These are phyloP conservation scores for Ctenomys sociabilis DNA, from an alignment of 2,113 vertebrate genomes.

Conservation along the genomic window DNA sequence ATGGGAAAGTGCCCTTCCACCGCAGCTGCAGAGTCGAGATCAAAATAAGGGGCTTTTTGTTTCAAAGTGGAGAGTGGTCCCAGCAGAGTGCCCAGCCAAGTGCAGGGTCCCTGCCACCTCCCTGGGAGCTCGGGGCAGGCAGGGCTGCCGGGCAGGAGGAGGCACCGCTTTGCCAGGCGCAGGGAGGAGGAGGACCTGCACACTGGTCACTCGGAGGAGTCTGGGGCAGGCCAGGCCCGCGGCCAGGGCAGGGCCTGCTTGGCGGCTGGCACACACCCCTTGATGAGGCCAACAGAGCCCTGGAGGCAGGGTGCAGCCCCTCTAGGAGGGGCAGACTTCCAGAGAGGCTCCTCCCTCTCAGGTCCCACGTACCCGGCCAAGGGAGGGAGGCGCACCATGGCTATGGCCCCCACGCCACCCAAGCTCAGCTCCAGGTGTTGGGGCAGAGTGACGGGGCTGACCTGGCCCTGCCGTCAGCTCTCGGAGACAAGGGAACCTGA, in stretches of 20 bases:
- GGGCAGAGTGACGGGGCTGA: not conserved
- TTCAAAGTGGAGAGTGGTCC: fast-evolving
- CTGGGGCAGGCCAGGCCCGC: not conserved
- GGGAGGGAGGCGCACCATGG: fast-evolving
- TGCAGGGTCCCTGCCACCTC: not conserved
- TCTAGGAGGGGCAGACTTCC: not conserved
- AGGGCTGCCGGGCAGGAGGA: not conserved
- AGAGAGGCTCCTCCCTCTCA: fast-evolving
- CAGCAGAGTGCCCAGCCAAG: fast-evolving
- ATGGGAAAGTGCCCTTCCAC: not conserved
- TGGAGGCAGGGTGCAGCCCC: fast-evolving
- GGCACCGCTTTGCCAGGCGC: not conserved
- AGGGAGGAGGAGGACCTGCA: not conserved
- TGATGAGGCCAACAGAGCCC: too few relatives aligned
- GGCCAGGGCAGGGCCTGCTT: fast-evolving
- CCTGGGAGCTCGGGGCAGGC: too few relatives aligned
- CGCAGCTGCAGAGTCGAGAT: not conserved
- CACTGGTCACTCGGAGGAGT: not conserved
- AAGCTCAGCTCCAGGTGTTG: not conserved
- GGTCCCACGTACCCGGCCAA: not conserved
- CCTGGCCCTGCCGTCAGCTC: fast-evolving
- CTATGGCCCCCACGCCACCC: too few relatives aligned
- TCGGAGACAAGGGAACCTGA: not conserved
- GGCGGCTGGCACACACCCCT: too few relatives aligned
- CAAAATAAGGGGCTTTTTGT: fast-evolving